phyloP scores from a whole-genome alignment of 2,888 invertebrate species.

The Vanessa cardui region DNA sequence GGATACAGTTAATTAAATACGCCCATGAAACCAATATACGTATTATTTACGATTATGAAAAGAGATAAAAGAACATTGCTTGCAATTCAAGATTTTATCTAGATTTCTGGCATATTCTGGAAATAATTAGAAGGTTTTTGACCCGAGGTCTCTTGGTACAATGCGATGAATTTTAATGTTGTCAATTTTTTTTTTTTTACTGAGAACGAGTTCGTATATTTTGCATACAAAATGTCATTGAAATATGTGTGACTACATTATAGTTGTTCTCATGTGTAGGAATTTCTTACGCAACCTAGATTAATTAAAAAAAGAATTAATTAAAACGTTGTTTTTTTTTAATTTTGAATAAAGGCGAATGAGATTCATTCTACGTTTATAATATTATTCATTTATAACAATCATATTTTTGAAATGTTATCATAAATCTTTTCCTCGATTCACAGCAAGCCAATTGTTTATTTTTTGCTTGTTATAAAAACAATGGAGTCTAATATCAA shows the following conservation, averaged over 20 bases:
- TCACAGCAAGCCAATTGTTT: conserved; percentile 14
- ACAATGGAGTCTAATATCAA: not conserved
- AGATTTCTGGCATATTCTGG: conserved; percentile 11
- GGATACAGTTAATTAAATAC: too few relatives aligned
- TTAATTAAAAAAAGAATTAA: too few relatives aligned
- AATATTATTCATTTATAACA: not conserved
- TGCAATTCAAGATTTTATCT: conserved; percentile 12
- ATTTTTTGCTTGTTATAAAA: conserved; percentile 7
- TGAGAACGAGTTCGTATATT: not conserved
- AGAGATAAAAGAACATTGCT: not conserved
- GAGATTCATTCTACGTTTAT: not conserved
- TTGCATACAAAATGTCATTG: conserved; percentile 14
- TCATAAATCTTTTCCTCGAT: conserved; percentile 8
- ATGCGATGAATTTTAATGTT: conserved; percentile 29
- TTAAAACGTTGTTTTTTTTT: too few relatives aligned
- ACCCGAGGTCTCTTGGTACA: conserved; percentile 19
- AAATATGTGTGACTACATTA: too few relatives aligned
- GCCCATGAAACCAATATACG: not conserved
- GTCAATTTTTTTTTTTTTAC: conserved; percentile 9
- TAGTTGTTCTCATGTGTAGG: too few relatives aligned
- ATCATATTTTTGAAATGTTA: not conserved
- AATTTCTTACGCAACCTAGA: too few relatives aligned
- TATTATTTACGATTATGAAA: not conserved
- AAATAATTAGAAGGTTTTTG: conserved; percentile 31
- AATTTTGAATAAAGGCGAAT: too few relatives aligned